Conservation (phyloP, 2,797 vertebrate species). For the Tenualosa ilisha region DNA sequence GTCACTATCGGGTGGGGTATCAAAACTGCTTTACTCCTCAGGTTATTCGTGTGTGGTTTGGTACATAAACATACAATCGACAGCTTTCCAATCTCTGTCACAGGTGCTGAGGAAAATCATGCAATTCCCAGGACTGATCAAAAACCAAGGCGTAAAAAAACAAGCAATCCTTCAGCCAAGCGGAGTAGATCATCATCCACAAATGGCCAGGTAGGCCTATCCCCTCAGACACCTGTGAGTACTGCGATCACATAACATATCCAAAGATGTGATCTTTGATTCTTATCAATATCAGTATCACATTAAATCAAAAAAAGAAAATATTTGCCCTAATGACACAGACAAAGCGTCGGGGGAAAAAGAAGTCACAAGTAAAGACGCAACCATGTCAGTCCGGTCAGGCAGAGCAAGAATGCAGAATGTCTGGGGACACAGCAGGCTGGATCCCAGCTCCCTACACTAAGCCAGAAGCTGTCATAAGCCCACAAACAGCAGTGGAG, state of each 20-base stretch:
- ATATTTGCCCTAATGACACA: not conserved
- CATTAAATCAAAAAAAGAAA: too few species aligned
- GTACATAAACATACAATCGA: not conserved
- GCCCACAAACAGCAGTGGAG: conserved; percentile 40
- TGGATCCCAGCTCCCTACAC: conserved; percentile 7
- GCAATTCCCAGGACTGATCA: not conserved
- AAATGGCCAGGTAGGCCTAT: conserved; percentile 3
- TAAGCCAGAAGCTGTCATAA: conserved; percentile 12
- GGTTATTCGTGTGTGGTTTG: not conserved
- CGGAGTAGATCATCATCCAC: not conserved
- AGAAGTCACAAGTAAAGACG: not conserved
- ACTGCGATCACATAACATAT: not conserved
- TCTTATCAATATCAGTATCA: not conserved
- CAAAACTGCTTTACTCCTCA: too few species aligned
- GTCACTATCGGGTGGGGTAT: too few species aligned
- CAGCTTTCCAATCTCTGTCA: not conserved
- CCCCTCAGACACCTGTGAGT: not conserved
- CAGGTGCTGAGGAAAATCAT: not conserved
- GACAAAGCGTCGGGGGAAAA: conserved; percentile 1
- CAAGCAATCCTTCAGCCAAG: not conserved
- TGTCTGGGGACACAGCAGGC: not conserved
- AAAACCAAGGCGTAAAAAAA: not conserved
- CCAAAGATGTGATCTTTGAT: not conserved
- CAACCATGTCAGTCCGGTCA: not conserved
- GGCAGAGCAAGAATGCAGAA: not conserved